Evolutionary conservation across 2,888 invertebrate genomes (phyloP).

Genomic region (Drosophila flavopinicola): DNA sequence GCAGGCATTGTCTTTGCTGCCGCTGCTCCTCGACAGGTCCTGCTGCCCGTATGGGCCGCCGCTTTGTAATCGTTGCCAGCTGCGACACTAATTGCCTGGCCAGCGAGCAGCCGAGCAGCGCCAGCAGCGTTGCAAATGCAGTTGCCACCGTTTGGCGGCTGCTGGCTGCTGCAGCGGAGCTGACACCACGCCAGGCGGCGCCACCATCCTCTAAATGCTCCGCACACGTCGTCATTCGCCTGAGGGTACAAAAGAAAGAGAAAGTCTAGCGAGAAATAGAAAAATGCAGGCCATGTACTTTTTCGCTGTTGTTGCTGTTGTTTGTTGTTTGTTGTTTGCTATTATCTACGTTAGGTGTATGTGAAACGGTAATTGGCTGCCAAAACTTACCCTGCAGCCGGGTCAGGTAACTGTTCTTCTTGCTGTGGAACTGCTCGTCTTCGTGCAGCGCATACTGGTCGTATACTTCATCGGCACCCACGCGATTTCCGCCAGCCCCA

Average conservation of each 20-base stretch:
- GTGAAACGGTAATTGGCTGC: constrained; percentile 58
- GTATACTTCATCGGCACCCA: constrained; percentile 72
- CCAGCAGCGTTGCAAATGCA: constrained; percentile 54
- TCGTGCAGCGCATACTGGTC: constrained; percentile 83
- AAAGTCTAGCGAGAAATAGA: constrained; percentile 80
- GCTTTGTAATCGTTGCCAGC: constrained; percentile 52
- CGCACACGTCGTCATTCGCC: constrained; percentile 61
- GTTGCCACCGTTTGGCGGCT: constrained; percentile 41
- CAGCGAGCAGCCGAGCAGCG: constrained; percentile 67
- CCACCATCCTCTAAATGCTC: constrained; percentile 68
- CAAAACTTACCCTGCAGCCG: constrained; percentile 83
- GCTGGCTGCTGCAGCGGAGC: constrained; percentile 45
- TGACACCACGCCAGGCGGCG: constrained; percentile 70
- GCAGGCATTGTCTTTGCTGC: constrained; percentile 37
- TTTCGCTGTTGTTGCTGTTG: constrained; percentile 30
- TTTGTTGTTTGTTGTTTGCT: constrained; percentile 19
- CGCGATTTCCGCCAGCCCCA: constrained; percentile 75
- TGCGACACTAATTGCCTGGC: constrained; percentile 72
- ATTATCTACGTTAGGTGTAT: constrained; percentile 29
- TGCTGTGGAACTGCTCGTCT: constrained; percentile 80
- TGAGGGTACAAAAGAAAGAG: constrained; percentile 82
- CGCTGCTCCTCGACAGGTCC: constrained; percentile 13
- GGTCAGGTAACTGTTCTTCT: constrained; percentile 83
- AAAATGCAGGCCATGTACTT: constrained; percentile 66
- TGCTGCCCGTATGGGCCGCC: constrained; percentile 21